Evolutionary conservation across 2,797 vertebrate genomes (phyloP).

Genomic region (Alosa sapidissima): DNA sequence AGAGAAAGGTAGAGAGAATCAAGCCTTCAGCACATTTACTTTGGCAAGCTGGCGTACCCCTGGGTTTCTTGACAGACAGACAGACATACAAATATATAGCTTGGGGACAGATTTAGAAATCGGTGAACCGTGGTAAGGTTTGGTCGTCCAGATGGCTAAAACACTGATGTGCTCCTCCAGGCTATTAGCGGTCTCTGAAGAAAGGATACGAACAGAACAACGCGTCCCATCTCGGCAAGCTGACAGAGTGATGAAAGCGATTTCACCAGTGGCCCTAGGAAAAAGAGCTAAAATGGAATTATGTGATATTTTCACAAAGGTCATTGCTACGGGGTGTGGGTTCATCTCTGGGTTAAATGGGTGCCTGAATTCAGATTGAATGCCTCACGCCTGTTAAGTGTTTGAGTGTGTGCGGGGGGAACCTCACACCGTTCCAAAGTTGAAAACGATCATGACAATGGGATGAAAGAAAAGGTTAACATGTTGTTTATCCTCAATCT

Average conservation of each 20-base stretch:
- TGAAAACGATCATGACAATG: not conserved
- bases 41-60: not conserved
- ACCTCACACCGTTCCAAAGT: not conserved
- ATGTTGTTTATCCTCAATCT: not conserved
- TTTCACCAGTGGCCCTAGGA: not conserved
- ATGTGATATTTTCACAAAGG: not conserved
- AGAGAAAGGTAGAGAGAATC: not conserved
- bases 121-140: not conserved
- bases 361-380: no score
- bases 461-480: slow-evolving; percentile 5
- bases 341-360: not conserved
- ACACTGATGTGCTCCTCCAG: slow-evolving; percentile 11
- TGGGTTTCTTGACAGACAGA: slow-evolving; percentile 15
- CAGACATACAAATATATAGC: not conserved
- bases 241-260: not conserved
- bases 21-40: slow-evolving; percentile 13
- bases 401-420: not conserved
- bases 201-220: not conserved
- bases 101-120: not conserved
- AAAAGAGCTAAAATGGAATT: not conserved
- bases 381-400: not conserved
- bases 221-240: not conserved
- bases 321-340: not conserved
- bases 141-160: slow-evolving; percentile 15
- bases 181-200: not conserved